Percentiles rank a stretch among this genome's conserved stretches.
These are phyloP conservation scores for Hipparchia semele DNA, from an alignment of 2,888 invertebrate genomes.

Conservation along the genomic window DNA sequence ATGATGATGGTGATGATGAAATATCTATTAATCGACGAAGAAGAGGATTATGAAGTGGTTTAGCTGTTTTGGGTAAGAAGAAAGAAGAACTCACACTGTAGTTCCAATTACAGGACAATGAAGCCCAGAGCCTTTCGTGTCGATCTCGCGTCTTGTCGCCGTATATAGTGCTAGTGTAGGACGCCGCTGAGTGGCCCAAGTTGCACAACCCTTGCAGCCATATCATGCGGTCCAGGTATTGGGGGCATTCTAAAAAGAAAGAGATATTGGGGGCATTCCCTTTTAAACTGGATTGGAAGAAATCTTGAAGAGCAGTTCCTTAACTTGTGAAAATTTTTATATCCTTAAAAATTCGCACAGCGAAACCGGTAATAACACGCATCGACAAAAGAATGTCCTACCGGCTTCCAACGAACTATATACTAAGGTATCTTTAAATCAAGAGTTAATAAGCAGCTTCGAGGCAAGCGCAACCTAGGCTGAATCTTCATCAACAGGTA, in stretches of 20 bases:
- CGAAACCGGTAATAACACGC: no score
- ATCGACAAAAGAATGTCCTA: no score
- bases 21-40: no score
- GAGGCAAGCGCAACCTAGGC: no score
- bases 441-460: no score
- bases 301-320: not conserved
- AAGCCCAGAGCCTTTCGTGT: conserved; percentile 87
- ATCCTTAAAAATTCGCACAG: no score
- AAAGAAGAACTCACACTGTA: conserved; percentile 4
- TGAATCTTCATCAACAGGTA: no score
- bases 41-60: no score
- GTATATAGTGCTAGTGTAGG: conserved; percentile 67
- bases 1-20: no score
- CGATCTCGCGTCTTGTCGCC: conserved; percentile 70
- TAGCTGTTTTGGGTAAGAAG: no score
- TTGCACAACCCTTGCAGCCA: conserved; percentile 89
- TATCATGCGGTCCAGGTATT: conserved; percentile 86
- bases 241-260: conserved; percentile 80
- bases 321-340: not conserved
- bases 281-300: not conserved
- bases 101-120: conserved; percentile 72
- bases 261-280: not conserved
- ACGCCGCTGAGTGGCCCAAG: conserved; percentile 64
- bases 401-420: no score
- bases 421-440: no score